phyloP scores from a whole-genome alignment of 2,113 vertebrate species.

The Holacanthus passer region DNA sequence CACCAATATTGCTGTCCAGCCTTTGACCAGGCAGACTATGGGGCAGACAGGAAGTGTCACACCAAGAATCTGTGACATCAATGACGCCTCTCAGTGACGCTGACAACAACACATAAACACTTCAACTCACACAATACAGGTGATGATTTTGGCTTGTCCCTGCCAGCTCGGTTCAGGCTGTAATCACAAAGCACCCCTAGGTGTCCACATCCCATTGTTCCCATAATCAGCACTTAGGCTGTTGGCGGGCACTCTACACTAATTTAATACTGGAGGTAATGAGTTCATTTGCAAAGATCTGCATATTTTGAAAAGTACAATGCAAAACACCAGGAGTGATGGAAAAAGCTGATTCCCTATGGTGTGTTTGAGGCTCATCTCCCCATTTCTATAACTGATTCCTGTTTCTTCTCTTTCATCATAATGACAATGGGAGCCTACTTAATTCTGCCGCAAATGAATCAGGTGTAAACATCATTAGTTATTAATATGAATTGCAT shows the following conservation, averaged over 20 bases:
- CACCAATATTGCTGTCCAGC: background rate
- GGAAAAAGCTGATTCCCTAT: conserved; percentile 43
- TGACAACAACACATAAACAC: conserved; percentile 9
- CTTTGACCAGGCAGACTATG: background rate
- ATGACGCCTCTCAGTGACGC: background rate
- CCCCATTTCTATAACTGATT: conserved; percentile 29
- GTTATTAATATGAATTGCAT: conserved; percentile 51
- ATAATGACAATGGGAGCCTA: conserved; percentile 35
- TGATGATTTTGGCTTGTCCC: conserved; percentile 17
- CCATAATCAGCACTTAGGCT: conserved; percentile 56
- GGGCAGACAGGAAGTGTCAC: background rate
- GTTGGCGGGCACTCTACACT: conserved; percentile 43
- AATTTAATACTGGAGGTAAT: conserved; percentile 62
- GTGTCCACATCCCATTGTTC: conserved; percentile 48
- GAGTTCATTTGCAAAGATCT: conserved; percentile 68
- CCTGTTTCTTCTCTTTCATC: conserved; percentile 34
- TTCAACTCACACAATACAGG: conserved; percentile 10
- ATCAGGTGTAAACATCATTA: conserved; percentile 65
- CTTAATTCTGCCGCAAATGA: conserved; percentile 57
- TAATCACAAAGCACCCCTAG: conserved; percentile 47
- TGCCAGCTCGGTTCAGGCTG: conserved; percentile 13
- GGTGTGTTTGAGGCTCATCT: conserved; percentile 30
- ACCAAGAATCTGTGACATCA: background rate
- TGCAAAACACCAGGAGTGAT: conserved; percentile 33
- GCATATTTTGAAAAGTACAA: conserved; percentile 56